phyloP scores from a whole-genome alignment of 2,797 vertebrate species.

The Molossus molossus region DNA sequence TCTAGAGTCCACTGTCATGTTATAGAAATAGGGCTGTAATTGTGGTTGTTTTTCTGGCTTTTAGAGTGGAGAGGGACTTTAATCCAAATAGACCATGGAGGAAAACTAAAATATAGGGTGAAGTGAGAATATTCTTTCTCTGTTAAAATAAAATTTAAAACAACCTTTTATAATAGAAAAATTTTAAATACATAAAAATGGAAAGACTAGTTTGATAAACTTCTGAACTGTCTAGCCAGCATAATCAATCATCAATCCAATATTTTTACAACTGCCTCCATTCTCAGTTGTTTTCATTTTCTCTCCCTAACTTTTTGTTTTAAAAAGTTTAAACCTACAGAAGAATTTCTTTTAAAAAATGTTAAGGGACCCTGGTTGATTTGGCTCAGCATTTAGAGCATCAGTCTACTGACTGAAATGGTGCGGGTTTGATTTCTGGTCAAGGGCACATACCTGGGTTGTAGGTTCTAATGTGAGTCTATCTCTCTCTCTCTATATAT shows the following conservation, averaged over 20 bases:
- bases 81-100: background rate
- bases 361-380: background rate
- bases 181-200: background rate
- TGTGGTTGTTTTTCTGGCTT: background rate
- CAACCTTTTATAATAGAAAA: background rate
- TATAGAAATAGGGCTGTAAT: background rate
- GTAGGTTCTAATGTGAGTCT: no score
- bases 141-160: background rate
- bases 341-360: conserved; percentile 18
- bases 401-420: no score
- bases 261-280: background rate
- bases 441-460: no score
- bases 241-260: background rate
- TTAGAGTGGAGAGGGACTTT: background rate
- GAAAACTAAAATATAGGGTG: background rate
- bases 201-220: background rate
- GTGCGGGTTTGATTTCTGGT: no score
- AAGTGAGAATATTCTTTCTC: background rate
- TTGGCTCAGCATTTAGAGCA: no score
- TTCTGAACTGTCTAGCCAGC: background rate
- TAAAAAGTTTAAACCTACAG: background rate
- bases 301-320: background rate
- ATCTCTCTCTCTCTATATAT: no score
- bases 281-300: background rate
- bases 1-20: background rate